Base-by-base conservation (phyloP, 1,140 invertebrate genomes). In the Spodoptera frugiperda region DNA sequence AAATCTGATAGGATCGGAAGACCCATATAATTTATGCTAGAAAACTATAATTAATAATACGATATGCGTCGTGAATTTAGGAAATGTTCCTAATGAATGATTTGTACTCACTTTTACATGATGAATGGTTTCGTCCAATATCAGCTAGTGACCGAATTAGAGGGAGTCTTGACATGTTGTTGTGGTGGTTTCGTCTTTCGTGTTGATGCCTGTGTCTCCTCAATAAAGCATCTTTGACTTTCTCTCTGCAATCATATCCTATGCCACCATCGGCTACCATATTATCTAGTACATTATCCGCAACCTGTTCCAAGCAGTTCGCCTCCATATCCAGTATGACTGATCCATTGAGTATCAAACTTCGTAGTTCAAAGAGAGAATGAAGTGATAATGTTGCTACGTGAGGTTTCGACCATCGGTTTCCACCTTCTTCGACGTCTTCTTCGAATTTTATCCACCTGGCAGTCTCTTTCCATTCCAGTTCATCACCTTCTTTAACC, bases 401-500 rank as follows among this genome's bases (percentile, higher is more conserved):
- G 90, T 98, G 98, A 2, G 98, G 98, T 91, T 99, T 99, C 5
- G 98, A 98, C 98, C 98, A 99, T 63, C 98, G 95, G 88, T 98
- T 98, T 61, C 98, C 98, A 25, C 98, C 98, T 94, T 98, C 98
- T 93, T 99, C 98, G 0, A 99, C 98, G 88, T 98, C 98, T 91
- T 99, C 98, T 88, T 99, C 98, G 89, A 99, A 99, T 91, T 99
- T 98, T 55, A 99, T 98, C 98, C 98, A 99, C 85, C 98, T 96
- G 17, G 98, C 98, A n/a, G 98, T 99, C 95, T 99, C 98, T 91
- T 98, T 98, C 98, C 98, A 99, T 95, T 98, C 97, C 91, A 98
- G 96, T 82, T 98, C 97, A 72, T 98, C 97, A 73, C 98, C 97
- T 51, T 98, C 97, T 82, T 95, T 96, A 68, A 97, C 96, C 77